Percentiles rank a stretch among this genome's conserved stretches.
Conservation (phyloP, 2,797 vertebrate species). For the Coracias cyanogaster region DNA sequence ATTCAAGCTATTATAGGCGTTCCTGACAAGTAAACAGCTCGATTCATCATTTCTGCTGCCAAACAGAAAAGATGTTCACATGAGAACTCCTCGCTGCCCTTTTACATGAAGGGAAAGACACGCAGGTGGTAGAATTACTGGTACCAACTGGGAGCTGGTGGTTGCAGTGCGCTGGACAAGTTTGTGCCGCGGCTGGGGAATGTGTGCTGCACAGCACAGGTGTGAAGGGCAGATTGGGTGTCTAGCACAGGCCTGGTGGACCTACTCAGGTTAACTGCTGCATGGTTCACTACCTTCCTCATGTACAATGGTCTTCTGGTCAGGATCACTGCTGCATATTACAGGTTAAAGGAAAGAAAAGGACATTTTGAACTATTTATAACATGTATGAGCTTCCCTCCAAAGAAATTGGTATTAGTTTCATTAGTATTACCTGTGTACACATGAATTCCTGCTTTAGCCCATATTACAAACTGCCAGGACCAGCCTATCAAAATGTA, state of each 20-base stretch:
- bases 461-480: neutral
- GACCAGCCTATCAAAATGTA: neutral
- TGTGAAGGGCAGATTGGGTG: neutral
- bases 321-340: neutral
- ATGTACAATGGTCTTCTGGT: neutral
- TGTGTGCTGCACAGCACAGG: accelerated
- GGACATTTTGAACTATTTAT: neutral
- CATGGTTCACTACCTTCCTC: neutral
- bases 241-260: neutral
- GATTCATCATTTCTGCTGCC: neutral
- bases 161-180: neutral
- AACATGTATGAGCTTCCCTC: neutral
- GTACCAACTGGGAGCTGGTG: neutral
- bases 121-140: neutral
- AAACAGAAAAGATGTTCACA: neutral
- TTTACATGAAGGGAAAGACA: neutral
- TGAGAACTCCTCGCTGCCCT: neutral
- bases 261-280: neutral
- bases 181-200: neutral
- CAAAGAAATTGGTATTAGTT: neutral
- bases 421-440: neutral
- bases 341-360: neutral
- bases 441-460: neutral
- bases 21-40: neutral
- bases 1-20: neutral